Evolutionary conservation across 2,888 invertebrate genomes (phyloP).

Genomic region (Thumatha senex): DNA sequence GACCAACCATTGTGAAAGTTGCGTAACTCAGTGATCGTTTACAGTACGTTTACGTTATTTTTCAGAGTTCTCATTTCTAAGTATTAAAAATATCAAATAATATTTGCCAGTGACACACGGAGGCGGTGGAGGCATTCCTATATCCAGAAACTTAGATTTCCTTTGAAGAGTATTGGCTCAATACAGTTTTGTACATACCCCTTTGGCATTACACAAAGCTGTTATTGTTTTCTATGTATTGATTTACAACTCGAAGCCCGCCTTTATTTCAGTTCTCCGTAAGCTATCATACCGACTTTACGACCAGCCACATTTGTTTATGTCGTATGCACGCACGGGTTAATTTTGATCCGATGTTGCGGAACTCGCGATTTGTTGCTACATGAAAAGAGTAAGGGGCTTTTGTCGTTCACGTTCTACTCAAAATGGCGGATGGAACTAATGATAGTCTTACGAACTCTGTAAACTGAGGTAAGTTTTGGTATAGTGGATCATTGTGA

Average conservation of each 20-base stretch:
- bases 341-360: conserved; percentile 37
- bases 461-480: not conserved
- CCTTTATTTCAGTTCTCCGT: conserved; percentile 49
- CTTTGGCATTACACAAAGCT: conserved; percentile 7
- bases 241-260: conserved; percentile 50
- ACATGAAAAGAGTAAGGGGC: conserved; percentile 21
- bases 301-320: conserved; percentile 57
- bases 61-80: not conserved
- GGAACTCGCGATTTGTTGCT: conserved; percentile 27
- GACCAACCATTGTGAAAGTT: too few species aligned
- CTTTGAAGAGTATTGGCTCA: conserved; percentile 13
- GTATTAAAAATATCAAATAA: not conserved
- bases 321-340: conserved; percentile 48
- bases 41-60: not conserved
- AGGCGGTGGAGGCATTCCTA: not conserved
- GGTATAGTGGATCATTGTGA: not conserved
- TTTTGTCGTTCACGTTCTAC: not conserved
- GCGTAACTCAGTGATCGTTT: too few species aligned
- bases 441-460: conserved; percentile 3
- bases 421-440: not conserved
- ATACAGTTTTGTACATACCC: conserved; percentile 6
- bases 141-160: conserved; percentile 3
- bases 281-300: conserved; percentile 62
- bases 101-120: not conserved
- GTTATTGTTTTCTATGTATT: conserved; percentile 53